phyloP scores from a whole-genome alignment of 2,888 invertebrate species.

The Morinoia aosen region DNA sequence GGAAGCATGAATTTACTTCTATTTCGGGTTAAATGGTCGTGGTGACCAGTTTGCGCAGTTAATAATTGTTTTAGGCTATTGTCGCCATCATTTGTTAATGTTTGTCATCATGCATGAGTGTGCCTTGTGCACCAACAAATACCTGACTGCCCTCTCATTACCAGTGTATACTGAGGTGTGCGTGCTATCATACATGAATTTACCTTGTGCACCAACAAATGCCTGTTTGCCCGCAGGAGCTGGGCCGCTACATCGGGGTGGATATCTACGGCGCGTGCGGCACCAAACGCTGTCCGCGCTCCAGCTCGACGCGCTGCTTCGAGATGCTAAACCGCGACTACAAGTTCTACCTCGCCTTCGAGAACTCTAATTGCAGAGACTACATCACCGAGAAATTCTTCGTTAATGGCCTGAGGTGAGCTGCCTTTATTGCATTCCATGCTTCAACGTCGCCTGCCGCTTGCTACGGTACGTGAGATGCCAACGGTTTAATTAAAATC shows the following conservation, averaged over 20 bases:
- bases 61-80: no score
- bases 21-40: no score
- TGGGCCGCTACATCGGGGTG: slow-evolving; percentile 87
- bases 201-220: not conserved
- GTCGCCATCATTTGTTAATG: no score
- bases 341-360: slow-evolving; percentile 97
- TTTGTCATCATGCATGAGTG: not conserved
- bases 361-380: slow-evolving; percentile 96
- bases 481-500: not conserved
- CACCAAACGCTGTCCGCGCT: slow-evolving; percentile 85
- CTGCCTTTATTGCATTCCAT: slow-evolving; percentile 43
- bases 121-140: not conserved
- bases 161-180: no score
- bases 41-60: no score
- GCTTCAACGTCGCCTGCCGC: not conserved
- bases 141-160: not conserved
- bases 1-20: no score
- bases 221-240: slow-evolving; percentile 72
- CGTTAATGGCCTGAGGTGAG: slow-evolving; percentile 90
- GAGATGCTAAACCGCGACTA: slow-evolving; percentile 92
- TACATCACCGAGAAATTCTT: slow-evolving; percentile 98
- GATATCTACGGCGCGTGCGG: slow-evolving; percentile 95
- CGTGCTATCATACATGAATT: no score
- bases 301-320: slow-evolving; percentile 83
- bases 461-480: not conserved